Conservation (phyloP, 1,140 invertebrate genomes). For the Metaphire vulgaris region DNA sequence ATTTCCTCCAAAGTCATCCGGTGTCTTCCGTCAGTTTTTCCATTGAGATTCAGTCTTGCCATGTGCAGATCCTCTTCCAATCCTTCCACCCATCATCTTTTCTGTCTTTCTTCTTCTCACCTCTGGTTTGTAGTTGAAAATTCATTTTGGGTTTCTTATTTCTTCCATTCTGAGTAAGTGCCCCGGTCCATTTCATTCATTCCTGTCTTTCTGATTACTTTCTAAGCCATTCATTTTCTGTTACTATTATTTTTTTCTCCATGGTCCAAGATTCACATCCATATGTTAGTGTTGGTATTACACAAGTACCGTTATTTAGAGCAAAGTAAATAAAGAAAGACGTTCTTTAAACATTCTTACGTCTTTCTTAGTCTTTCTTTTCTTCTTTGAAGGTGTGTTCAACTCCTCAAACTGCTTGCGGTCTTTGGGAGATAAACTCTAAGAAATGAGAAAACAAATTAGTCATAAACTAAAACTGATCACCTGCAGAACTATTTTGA, state of each 20-base stretch:
- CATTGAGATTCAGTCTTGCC: no score
- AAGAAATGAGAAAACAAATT: neutral
- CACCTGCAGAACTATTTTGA: neutral
- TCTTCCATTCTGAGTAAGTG: no score
- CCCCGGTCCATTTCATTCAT: no score
- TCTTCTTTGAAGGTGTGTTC: neutral
- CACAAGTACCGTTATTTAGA: neutral
- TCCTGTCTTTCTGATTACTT: no score
- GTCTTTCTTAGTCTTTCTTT: neutral
- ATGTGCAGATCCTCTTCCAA: no score
- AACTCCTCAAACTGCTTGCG: neutral
- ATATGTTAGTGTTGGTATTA: neutral
- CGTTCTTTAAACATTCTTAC: neutral
- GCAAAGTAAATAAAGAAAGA: neutral
- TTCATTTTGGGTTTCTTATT: no score
- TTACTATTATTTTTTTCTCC: neutral
- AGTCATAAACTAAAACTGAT: neutral
- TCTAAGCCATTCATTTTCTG: neutral
- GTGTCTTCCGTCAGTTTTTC: no score
- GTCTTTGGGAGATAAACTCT: neutral
- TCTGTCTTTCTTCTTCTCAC: no score
- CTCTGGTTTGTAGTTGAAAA: no score
- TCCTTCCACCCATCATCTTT: no score
- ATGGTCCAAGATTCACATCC: neutral
- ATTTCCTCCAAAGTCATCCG: no score